Evolutionary conservation across 2,888 invertebrate species (phyloP).

Genomic region (Leptinotarsa haldemani): DNA sequence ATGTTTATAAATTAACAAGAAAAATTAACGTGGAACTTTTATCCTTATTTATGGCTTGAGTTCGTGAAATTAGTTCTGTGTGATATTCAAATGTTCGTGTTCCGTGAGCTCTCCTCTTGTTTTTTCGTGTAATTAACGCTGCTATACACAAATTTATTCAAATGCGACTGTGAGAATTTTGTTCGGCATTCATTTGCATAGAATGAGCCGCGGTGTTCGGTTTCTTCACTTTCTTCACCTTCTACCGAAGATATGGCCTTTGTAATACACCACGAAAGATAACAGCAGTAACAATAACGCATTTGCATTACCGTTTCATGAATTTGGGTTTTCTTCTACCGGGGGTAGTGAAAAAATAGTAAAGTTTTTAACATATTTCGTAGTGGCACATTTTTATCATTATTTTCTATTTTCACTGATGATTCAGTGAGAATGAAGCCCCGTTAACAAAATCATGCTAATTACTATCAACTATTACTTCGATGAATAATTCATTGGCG

Average conservation of each 20-base stretch:
- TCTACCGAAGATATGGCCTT: constrained; percentile 7
- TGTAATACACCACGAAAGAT: constrained; percentile 2
- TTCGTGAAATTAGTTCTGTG: constrained; percentile 22
- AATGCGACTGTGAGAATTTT: constrained; percentile 38
- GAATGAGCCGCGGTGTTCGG: constrained; percentile 27
- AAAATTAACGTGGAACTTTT: constrained; percentile 2
- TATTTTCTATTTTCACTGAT: too few species aligned
- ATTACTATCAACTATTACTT: too few species aligned
- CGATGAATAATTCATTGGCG: too few species aligned
- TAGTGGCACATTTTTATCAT: too few species aligned
- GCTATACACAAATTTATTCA: constrained; percentile 42
- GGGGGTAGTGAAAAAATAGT: not conserved
- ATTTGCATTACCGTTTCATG: constrained; percentile 1
- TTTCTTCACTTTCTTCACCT: constrained; percentile 28
- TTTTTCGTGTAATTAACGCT: constrained; percentile 31
- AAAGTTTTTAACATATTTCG: too few species aligned
- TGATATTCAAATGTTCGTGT: constrained; percentile 29
- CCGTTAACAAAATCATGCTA: too few species aligned
- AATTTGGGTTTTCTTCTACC: not conserved
- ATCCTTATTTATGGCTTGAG: constrained; percentile 22
- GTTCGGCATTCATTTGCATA: constrained; percentile 36
- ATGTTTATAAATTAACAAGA: constrained; percentile 17
- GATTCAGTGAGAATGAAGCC: too few species aligned
- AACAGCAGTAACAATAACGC: not conserved
- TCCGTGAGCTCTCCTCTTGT: constrained; percentile 30